Base-by-base conservation (phyloP, 1,140 invertebrate genomes). In the Drosophila sucinea region DNA sequence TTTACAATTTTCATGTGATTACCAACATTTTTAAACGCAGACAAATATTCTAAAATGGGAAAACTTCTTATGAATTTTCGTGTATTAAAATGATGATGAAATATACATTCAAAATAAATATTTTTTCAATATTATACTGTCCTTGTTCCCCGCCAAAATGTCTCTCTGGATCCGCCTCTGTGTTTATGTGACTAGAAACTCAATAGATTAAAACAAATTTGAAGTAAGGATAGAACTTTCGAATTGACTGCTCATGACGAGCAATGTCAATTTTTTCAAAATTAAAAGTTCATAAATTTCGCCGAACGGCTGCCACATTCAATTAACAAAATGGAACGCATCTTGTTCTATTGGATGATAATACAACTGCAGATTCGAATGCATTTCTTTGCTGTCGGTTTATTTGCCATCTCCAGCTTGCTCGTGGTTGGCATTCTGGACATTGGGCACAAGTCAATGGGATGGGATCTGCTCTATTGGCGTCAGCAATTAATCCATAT, bases 401-500 rank as follows among this genome's bases (percentile, higher is more conserved):
- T 2, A 0, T 5, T 29, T 4, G 23, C 38, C 11, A 1, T 78
- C 4, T 0, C 67, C 10, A 40, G 57, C 0, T 25, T 67, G 3
- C 3, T 71, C 4, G 6, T 64, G 4, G 23, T 79, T 1, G 71
- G 55, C 4, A 25, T 54, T 3, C 11, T 86, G 27, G 62, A 85
- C 44, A 81, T 67, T 5, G 47, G 41, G 0, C 63, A 75, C 32
- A 11, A 10, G 1, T 1, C 5, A 2, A 30, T 72, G 8, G 60
- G 51, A 27, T 70, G 51, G 1, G 82, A 85, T 11, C 33, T 85
- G 35, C 57, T 72, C 6, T 81, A 60, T 29, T 85, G 82, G 79
- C 25, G 41, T 2, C 10, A 35, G n/a, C 8, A 67, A 35, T 5
- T 62, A 10, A 1, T 0, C 10, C 2, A 2, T 2, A 47, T 29